phyloP scores from a whole-genome alignment of 2,888 invertebrate genomes.

The Lasioglossum morio region DNA sequence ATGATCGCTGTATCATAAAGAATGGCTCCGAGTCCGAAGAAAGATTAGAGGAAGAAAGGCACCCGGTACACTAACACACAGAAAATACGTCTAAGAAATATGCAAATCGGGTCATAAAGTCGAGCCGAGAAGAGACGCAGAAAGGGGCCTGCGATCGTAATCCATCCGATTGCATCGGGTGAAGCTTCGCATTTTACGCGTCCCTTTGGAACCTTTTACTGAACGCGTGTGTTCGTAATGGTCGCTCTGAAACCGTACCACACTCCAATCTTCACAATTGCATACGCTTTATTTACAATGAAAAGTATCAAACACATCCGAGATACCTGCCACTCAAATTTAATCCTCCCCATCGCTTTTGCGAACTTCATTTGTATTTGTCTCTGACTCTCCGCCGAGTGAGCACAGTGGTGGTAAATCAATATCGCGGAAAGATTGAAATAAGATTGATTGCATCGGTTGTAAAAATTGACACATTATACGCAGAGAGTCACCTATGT shows the following conservation, averaged over 20 bases:
- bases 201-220: not conserved
- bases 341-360: not conserved
- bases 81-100: slow-evolving; percentile 18
- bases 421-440: not conserved
- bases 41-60: slow-evolving; percentile 16
- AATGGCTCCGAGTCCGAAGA: slow-evolving; percentile 7
- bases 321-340: not conserved
- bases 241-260: not conserved
- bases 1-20: slow-evolving; percentile 16
- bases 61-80: not conserved
- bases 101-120: slow-evolving; percentile 29
- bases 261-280: not conserved
- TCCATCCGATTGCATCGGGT: slow-evolving; percentile 21
- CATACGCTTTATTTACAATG: not conserved
- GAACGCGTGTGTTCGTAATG: not conserved
- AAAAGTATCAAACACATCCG: not conserved
- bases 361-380: not conserved
- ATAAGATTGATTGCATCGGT: not conserved
- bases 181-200: slow-evolving; percentile 12
- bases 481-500: too few relatives aligned
- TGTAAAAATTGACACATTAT: not conserved
- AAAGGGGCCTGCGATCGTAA: slow-evolving; percentile 25
- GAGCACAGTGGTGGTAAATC: not conserved
- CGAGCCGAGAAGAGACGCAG: slow-evolving; percentile 1
- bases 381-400: not conserved